Conservation (phyloP, 2,113 vertebrate genomes). For the Ginglymostoma cirratum region DNA sequence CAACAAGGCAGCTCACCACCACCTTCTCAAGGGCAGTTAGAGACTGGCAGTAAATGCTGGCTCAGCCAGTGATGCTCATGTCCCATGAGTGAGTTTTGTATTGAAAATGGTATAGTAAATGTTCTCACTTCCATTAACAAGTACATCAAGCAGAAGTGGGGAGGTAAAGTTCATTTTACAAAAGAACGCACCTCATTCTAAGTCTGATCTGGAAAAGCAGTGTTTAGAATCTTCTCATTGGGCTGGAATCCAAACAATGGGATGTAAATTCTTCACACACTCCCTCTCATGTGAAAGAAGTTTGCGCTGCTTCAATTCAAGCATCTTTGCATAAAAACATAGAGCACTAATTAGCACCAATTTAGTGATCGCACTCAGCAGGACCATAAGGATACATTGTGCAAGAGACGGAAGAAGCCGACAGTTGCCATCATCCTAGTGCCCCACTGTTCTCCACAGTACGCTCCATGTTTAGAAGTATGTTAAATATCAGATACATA, state of each 20-base stretch:
- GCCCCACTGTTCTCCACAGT: neutral
- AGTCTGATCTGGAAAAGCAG: neutral
- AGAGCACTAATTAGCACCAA: conserved; percentile 31
- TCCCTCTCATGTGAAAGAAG: neutral
- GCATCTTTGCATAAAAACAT: neutral
- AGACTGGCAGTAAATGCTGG: no score
- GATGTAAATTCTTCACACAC: neutral
- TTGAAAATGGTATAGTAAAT: neutral
- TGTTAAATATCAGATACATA: conserved; percentile 15
- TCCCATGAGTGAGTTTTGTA: no score
- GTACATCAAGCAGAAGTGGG: neutral
- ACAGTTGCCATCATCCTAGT: neutral
- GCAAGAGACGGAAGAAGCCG: neutral
- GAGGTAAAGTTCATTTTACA: neutral
- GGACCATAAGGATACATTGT: neutral
- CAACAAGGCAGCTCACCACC: no score
- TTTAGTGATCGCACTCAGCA: neutral
- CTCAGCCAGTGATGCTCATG: no score
- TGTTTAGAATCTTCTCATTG: neutral
- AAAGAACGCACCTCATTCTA: neutral
- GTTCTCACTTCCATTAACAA: neutral
- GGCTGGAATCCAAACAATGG: neutral
- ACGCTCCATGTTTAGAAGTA: neutral
- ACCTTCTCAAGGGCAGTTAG: no score
- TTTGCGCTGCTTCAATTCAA: neutral